Base-by-base conservation (phyloP, 30 jellyfish, hydroid and myxozoan genomes). In the Aurelia aurita region DNA sequence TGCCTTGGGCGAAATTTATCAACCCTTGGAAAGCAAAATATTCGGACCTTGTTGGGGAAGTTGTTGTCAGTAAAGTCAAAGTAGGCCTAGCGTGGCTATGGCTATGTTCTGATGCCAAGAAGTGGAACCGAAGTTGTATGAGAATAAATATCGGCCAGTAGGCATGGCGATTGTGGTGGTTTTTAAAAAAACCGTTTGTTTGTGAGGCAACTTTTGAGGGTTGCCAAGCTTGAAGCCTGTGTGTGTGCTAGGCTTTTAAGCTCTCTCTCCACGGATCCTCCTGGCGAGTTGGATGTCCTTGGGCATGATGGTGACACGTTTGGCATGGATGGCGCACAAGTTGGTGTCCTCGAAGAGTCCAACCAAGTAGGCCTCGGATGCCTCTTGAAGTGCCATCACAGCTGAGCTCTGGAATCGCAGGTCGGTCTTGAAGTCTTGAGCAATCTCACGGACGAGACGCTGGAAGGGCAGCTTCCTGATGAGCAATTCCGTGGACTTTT, bases 371-470 rank as follows among this genome's bases (percentile, higher is more conserved):
- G 80, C 61, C 29, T 82, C 92, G n/a, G 92, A 53, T 21, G 92
- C 92, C 43, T 82, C 92, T 82, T 82, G 92, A 57, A 82, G 66
- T 34, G 92, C 92, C 74, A 69, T 43, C 28, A 82, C 32, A 14
- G 92, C 92, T 28, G 21, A 68, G 10, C 72, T 60, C 22, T 82
- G 77, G 44, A 80, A 80, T 18, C 90, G 90, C 25, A 63, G 3
- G 16, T 49, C 74, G 28, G 31, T 20, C 51, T 31, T 46, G 18
- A 80, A 45, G 8, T 28, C 46, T 2, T 71, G 32, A 2, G 75
- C 49, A 25, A 80, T 57, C 59, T 80, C 76, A 19, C 66, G 65
- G 53, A 80, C 83, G 34, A 80, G 74, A 49, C 90, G 54, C 66
- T 80, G 90, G 49, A 80, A 82, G 62, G 86, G 66, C 35, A 68